These are phyloP conservation scores for Temnothorax curvispinosus DNA, from an alignment of 1,140 invertebrate genomes.

Conservation along the genomic window DNA sequence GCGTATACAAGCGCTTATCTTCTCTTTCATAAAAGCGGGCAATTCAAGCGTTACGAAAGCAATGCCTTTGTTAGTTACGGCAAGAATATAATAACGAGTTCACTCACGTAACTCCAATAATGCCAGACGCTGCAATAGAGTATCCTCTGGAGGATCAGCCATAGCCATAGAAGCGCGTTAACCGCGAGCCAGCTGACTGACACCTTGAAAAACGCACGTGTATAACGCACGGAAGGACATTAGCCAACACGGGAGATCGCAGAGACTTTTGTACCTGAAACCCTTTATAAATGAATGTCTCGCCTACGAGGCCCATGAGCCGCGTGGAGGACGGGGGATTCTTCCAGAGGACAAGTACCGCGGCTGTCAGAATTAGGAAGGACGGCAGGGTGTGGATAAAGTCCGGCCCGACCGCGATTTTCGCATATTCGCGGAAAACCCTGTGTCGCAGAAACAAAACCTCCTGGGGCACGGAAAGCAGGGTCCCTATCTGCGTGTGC, in stretches of 20 bases:
- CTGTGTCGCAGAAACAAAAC: constrained; percentile 78
- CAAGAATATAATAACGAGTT: constrained; percentile 19
- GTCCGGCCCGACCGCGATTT: constrained; percentile 79
- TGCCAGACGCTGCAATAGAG: constrained; percentile 80
- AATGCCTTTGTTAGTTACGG: constrained; percentile 4
- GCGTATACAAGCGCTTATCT: background rate
- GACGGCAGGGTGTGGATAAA: constrained; percentile 82
- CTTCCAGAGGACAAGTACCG: constrained; percentile 74
- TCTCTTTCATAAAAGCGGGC: constrained; percentile 15
- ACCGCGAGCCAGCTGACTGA: constrained; percentile 75
- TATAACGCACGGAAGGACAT: background rate
- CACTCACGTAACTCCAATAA: constrained; percentile 80
- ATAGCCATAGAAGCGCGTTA: constrained; percentile 79
- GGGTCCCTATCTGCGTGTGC: constrained; percentile 74
- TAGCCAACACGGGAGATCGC: background rate
- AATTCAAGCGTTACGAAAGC: background rate
- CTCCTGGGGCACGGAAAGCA: constrained; percentile 77
- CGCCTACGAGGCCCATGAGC: constrained; percentile 30
- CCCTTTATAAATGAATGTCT: constrained; percentile 63
- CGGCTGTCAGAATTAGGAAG: constrained; percentile 74
- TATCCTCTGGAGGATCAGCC: constrained; percentile 80
- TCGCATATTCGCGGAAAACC: constrained; percentile 81
- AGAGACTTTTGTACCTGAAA: constrained; percentile 74
- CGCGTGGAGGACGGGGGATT: constrained; percentile 71
- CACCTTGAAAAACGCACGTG: constrained; percentile 67